These are phyloP conservation scores for Heliothis peltigera DNA, from an alignment of 2,888 invertebrate genomes.

Conservation along the genomic window DNA sequence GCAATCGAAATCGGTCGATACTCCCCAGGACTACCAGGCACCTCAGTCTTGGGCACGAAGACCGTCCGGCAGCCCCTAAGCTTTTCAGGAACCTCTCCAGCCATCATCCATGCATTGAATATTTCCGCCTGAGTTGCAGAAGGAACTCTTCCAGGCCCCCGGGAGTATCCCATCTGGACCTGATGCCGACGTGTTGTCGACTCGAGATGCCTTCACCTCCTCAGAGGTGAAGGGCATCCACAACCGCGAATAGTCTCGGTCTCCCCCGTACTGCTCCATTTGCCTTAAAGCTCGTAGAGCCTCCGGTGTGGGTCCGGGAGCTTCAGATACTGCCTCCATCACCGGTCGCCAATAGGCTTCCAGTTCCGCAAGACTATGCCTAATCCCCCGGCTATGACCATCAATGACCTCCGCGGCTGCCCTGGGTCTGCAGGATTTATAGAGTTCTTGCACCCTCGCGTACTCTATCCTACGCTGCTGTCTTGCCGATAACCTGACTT, in stretches of 20 bases:
- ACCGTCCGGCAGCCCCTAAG: constrained; percentile 22
- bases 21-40: constrained; percentile 55
- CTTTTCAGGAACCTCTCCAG: constrained; percentile 16
- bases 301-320: constrained; percentile 29
- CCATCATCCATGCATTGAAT: constrained; percentile 21
- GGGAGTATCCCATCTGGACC: constrained; percentile 28
- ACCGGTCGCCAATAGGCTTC: constrained; percentile 39
- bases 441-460: no score
- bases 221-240: constrained; percentile 23
- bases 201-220: constrained; percentile 17
- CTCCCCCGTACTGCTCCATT: constrained; percentile 15
- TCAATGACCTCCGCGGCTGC: constrained; percentile 16
- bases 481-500: not conserved
- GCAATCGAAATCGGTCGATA: constrained; percentile 57
- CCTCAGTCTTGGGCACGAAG: constrained; percentile 32
- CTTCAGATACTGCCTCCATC: constrained; percentile 33
- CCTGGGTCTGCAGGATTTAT: not conserved
- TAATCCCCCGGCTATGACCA: not conserved
- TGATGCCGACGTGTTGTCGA: constrained; percentile 18
- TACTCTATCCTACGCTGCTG: no score
- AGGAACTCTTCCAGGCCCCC: constrained; percentile 11
- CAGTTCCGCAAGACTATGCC: constrained; percentile 11
- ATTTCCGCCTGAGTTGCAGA: constrained; percentile 31
- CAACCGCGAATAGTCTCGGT: constrained; percentile 10
- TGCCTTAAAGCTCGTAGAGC: constrained; percentile 4